Base-by-base conservation (phyloP, 1,140 invertebrate genomes). In the Hyposmocoma kahamanoa region DNA sequence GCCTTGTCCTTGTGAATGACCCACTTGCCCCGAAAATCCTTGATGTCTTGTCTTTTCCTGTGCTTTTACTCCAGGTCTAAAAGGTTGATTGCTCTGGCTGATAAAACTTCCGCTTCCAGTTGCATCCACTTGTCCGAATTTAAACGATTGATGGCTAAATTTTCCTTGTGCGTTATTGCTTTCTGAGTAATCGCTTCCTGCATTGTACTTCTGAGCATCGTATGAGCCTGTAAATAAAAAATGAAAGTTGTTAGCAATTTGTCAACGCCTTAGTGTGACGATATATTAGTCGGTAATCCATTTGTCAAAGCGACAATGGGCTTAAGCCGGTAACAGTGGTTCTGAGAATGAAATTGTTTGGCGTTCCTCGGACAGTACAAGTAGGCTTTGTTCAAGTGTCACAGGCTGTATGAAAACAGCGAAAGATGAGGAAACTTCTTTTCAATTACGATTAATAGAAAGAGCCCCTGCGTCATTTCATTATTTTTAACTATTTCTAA, bases 171-270 rank as follows among this genome's bases (percentile, higher is more conserved):
- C 22, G 22, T 48, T 54, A 50, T 65, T 61, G 54, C 44, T 65
- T 59, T 72, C 59, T 54, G 63, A 53, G 59, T 79, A 73, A 77
- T 80, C 75, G 30, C 64, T 61, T 44, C 56, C 81, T 19, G 56
- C 62, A 71, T 84, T 80, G 69, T 84, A 80, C 53, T 76, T 81
- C 60, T 77, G 64, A 39, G 76, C 66, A 32, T 83, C 74, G 69
- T 83, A 83, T 17, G 78, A 79, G 66, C 82, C 82, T 85, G 77
- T 55, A 81, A 85, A 74, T 74, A 68, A 72, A 84, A 83, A 83
- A 82, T 56, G 77, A 85, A 85, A 85, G 79, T 77, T 66, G 55
- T 72, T 30, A 50, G 53, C 59, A 56, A 80, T 83, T 77, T 79
- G 64, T 82, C 81, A 81, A 67, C 52, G 69, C 53, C 60, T 64